Base-by-base conservation (phyloP, 2,797 vertebrate species). In the Hafferia zeledoni region DNA sequence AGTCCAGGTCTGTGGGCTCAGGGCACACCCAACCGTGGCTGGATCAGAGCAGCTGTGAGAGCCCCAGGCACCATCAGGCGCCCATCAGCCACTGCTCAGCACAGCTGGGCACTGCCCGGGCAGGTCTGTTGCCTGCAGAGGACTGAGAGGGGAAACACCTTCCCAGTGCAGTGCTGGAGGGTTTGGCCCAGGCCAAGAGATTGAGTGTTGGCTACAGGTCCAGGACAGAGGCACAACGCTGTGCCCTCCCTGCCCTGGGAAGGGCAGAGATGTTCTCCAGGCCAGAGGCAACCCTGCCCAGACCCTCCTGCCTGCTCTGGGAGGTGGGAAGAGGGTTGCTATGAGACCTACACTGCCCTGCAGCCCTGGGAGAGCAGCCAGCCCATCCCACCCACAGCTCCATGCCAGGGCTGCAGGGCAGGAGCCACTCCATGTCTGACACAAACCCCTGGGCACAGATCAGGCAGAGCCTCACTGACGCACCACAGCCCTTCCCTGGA, bases 151-250 rank as follows among this genome's bases (percentile, higher is more conserved):
- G 23, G 7, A 67, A 81, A n/a, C n/a, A n/a, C 65, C 43, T 15
- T 68, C 46, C 44, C 61, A 0, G 3, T 1, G 18, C 49, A 13
- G 27, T 0, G 2, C 80, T 8, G 15, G 17, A 41, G 23, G 55
- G 44, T 3, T 44, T 13, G 2, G 53, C 37, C 24, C 55, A 56
- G 33, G 18, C 41, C 61, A 64, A 68, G 35, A 37, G 18, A 27
- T 4, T 0, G 1, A 65, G 20, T 12, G 2, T 3, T 19, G 37
- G 55, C 27, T 0, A 0, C 6, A 8, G 72, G 46, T 14, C 18
- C 2, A 2, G 43, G 60, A 19, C 72, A 83, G 14, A 76, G 47
- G 33, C 15, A 17, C 43, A 65, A 17, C 1, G 1, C 10, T 30
- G 31, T 9, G 2, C 44, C 30, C 57, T 74, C 20, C 31, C 20